Percentiles rank a stretch among this genome's conserved stretches.
These are phyloP conservation scores for Amphiprion percula DNA, from an alignment of 2,113 vertebrate genomes.

Conservation along the genomic window DNA sequence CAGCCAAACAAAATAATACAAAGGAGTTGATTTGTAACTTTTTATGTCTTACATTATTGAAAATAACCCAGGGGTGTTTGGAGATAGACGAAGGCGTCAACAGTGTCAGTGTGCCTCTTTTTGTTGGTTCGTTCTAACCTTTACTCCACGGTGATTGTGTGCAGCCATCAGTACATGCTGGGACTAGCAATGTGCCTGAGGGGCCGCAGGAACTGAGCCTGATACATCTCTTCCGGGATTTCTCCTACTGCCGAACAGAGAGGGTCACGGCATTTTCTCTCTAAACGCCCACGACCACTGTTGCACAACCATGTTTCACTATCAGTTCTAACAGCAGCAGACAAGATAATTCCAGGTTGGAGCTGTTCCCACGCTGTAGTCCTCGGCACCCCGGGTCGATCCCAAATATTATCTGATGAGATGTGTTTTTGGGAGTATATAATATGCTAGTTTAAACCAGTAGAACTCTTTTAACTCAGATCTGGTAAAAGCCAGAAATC, in stretches of 20 bases:
- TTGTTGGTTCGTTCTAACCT: slow-evolving; percentile 21
- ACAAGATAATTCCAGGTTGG: slow-evolving; percentile 5
- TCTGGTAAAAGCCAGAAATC: not conserved
- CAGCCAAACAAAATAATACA: not conserved
- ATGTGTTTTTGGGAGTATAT: not conserved
- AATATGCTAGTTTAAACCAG: not conserved
- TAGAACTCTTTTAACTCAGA: slow-evolving; percentile 6
- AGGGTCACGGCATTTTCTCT: slow-evolving; percentile 60
- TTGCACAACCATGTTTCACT: slow-evolving; percentile 65
- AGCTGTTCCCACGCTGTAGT: slow-evolving; percentile 16
- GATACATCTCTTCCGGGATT: slow-evolving; percentile 69
- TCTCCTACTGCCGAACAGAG: slow-evolving; percentile 49
- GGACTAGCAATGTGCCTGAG: slow-evolving; percentile 73
- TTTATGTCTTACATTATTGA: no score
- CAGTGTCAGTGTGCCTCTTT: slow-evolving; percentile 19
- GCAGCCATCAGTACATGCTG: slow-evolving; percentile 67
- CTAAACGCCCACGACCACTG: slow-evolving; percentile 56
- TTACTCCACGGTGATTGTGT: slow-evolving; percentile 44
- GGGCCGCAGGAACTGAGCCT: slow-evolving; percentile 57
- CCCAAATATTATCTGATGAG: slow-evolving; percentile 7
- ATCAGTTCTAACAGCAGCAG: slow-evolving; percentile 44
- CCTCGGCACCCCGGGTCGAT: not conserved
- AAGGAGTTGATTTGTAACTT: not conserved
- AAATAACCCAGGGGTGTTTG: not conserved
- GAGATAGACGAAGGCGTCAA: not conserved